Evolutionary conservation across 92 coral and sea anemone species (phyloP), one percentile per base, ranked within the genome.

Genomic region (Parazoanthus atlanticus): DNA sequence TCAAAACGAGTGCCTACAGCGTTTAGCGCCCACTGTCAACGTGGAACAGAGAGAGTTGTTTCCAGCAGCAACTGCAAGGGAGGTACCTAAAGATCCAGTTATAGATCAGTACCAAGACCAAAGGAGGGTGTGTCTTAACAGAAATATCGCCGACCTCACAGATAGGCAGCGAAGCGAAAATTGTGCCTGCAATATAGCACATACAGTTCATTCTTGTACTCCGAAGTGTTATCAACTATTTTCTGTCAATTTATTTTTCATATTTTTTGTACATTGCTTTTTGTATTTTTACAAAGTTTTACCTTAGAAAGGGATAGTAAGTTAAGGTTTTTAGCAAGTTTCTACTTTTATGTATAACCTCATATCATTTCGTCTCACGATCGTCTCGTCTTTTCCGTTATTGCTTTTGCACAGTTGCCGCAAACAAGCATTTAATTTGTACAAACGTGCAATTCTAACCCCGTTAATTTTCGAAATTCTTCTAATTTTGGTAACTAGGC

Each of bases 51-150:
- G 69, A n/a, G 46, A 49, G 8, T 40, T 70, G 23, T 90, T 93
- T 41, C 91, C 91, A 23, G 58, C 61, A 34, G 96, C 98, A 47
- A 74, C 92, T 9, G 93, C 98, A 78, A 91, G 71, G 90, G 94
- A 94, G 97, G 98, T 96, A 89, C 5, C 79, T 6, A 49, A 15
- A 34, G 29, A 12, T 54, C n/a, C 65, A n/a, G 19, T 26, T 46
- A 47, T 21, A 23, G 6, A 61, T 61, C 69, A 19, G 26, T 21
- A 1, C 69, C 69, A 61, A 23, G 69, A 61, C 69, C 69, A 4
- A 61, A 61, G 69, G 58, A 15, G 58, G 19, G 58, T 25, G 3
- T 54, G 64, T 54, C 64, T 17, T 54, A 54, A 13, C 64, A 54
- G 64, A 54, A 54, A 54, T 19, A 54, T 1, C 64, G 3, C 23